A percentile compares a stretch with the other conserved stretches of the same genome.
These are phyloP conservation scores for Himalopsyche phryganea DNA, from an alignment of 1,140 invertebrate genomes.

Conservation along the genomic window DNA sequence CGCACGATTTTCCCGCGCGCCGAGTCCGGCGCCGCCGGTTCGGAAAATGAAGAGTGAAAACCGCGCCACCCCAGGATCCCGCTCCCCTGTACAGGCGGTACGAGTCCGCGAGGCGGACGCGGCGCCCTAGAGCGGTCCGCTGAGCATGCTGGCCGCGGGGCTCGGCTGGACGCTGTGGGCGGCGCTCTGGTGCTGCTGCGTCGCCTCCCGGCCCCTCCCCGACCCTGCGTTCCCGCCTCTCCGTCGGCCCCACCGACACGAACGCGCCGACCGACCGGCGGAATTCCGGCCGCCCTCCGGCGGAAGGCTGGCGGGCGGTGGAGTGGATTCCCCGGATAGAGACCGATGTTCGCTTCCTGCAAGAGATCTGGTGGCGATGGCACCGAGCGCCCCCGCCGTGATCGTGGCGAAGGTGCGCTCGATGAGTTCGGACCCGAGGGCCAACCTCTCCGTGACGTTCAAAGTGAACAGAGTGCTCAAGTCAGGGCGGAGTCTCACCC, in stretches of 20 bases:
- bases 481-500: slow-evolving; percentile 41
- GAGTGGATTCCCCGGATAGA: neutral
- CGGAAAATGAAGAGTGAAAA: slow-evolving; percentile 10
- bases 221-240: neutral
- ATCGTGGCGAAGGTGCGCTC: slow-evolving; percentile 64
- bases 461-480: slow-evolving; percentile 62
- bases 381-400: slow-evolving; percentile 55
- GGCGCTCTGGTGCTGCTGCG: slow-evolving; percentile 17
- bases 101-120: slow-evolving; percentile 1
- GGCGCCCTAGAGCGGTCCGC: slow-evolving; percentile 15
- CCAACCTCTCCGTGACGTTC: slow-evolving; percentile 63
- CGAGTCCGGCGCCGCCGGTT: neutral
- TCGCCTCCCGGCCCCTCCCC: slow-evolving; percentile 5
- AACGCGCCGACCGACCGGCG: neutral
- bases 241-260: neutral
- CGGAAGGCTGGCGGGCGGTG: slow-evolving; percentile 33
- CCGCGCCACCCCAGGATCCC: neutral
- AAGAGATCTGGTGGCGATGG: slow-evolving; percentile 59
- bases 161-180: slow-evolving; percentile 19
- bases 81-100: neutral
- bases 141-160: slow-evolving; percentile 13
- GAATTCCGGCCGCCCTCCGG: neutral
- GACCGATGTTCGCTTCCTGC: slow-evolving; percentile 56
- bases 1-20: neutral
- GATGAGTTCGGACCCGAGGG: slow-evolving; percentile 54